These are phyloP conservation scores for Semaprochilodus insignis DNA, from an alignment of 2,797 vertebrate genomes.

Conservation along the genomic window DNA sequence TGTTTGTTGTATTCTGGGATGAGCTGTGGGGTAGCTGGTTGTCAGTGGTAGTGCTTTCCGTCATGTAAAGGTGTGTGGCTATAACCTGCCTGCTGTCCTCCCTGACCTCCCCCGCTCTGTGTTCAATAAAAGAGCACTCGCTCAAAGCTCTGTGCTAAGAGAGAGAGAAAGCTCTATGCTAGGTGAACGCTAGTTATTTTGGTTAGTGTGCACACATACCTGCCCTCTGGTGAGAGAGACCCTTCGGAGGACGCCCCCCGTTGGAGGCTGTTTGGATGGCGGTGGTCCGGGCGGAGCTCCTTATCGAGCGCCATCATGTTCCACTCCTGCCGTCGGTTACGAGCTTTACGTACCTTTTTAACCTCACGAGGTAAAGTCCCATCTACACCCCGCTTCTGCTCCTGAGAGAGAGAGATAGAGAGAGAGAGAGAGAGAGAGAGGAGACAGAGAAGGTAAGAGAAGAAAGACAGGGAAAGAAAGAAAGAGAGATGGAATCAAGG, in stretches of 20 bases:
- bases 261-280: constrained; percentile 83
- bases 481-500: background rate
- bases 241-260: constrained; percentile 85
- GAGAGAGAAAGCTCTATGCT: no score
- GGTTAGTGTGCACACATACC: constrained; percentile 65
- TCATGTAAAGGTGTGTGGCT: no score
- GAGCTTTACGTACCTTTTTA: constrained; percentile 90
- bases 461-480: background rate
- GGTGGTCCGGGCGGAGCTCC: constrained; percentile 89
- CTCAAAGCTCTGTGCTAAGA: no score
- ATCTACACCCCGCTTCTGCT: constrained; percentile 85
- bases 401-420: constrained; percentile 65
- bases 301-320: constrained; percentile 93
- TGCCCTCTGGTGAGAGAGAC: constrained; percentile 87
- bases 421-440: constrained; percentile 58
- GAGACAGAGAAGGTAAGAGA: constrained; percentile 38
- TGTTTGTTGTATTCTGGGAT: no score
- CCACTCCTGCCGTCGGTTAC: constrained; percentile 90
- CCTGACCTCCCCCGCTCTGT: no score
- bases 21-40: no score
- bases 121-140: no score
- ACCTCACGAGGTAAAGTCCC: constrained; percentile 85
- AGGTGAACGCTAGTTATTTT: background rate
- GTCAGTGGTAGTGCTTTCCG: no score
- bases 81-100: no score